These are phyloP conservation scores for Drosophila leonis DNA, from an alignment of 2,888 invertebrate genomes.

Conservation along the genomic window DNA sequence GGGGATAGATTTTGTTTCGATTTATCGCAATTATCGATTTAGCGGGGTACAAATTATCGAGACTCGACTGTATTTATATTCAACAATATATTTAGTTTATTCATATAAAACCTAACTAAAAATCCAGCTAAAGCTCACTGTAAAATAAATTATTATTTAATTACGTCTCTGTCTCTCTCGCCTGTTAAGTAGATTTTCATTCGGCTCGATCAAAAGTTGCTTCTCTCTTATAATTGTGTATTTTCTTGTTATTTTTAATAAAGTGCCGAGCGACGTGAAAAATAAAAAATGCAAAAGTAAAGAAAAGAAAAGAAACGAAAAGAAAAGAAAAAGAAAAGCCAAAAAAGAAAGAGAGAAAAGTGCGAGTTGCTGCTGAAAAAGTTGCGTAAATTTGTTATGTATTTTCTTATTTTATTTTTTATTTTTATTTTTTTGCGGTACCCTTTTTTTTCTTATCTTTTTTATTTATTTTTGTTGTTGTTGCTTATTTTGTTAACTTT, in stretches of 20 bases:
- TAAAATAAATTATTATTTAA: not conserved
- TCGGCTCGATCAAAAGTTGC: conserved; percentile 2
- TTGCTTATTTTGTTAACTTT: conserved; percentile 60
- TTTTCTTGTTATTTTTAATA: conserved; percentile 71
- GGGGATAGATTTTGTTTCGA: no score
- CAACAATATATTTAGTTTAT: not conserved
- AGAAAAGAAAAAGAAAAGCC: conserved; percentile 13
- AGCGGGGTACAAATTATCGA: no score
- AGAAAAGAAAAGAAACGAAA: conserved; percentile 20
- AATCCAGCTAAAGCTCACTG: not conserved
- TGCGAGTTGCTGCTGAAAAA: conserved; percentile 46
- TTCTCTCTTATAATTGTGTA: conserved; percentile 13
- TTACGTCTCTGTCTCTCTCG: no score
- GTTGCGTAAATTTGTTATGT: conserved; percentile 80
- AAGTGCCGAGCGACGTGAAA: conserved; percentile 56
- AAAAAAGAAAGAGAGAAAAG: conserved; percentile 34
- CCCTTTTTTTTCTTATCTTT: conserved; percentile 17
- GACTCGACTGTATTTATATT: no score
- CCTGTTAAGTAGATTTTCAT: conserved; percentile 11
- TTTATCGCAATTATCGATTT: no score
- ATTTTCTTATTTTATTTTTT: conserved; percentile 39
- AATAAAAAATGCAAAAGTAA: conserved; percentile 1
- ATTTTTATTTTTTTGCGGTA: conserved; percentile 2
- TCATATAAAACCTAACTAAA: not conserved
- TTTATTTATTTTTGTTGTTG: conserved; percentile 15